Base-by-base conservation (phyloP, 2,113 vertebrate species). In the Mustelus asterias region DNA sequence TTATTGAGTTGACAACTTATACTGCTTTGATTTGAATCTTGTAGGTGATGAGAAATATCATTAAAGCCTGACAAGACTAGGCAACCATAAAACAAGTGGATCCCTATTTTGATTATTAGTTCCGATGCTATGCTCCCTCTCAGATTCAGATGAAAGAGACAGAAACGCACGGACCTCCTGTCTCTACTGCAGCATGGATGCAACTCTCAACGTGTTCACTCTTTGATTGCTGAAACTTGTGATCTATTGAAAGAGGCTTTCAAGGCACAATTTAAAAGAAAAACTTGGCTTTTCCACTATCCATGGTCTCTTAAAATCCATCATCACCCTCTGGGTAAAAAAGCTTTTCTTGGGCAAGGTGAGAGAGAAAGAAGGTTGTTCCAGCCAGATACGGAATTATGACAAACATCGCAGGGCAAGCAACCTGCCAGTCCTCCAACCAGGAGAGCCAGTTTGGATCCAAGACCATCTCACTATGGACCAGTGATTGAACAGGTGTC, bases 31-130 rank as follows among this genome's bases (percentile, higher is more conserved):
- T 89, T 44, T 58, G 48, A 89, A 29, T 89, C 10, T 54, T 41
- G 44, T 20, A 44, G 80, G 37, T 85, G n/a, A 44, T 85, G 80
- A 44, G 3, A 89, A 54, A 22, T 88, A 29, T 26, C 44, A 10
- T 88, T 26, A 54, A 54, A 89, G 20, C 24, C 86, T 89, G 58
- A 89, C 86, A 89, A 89, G 86, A 89, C 86, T 89, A 58, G 85
- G 48, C 86, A 89, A 54, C 86, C 22, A 13, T 24, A 89, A 89
- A 89, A 54, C 3, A 37, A 83, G 18, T 2, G 0, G 37, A 83
- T 83, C 37, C 37, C 37, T 44, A 44, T 44, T 83, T 83, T 83
- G 37, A 41, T 83, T 83, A 89, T 89, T 29, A 26, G 10, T 14
- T 89, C 0, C 86, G 58, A 2, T 54, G 86, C 26, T 13, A 37